These are phyloP conservation scores for Myotis myotis DNA, from an alignment of 2,797 vertebrate genomes.

Conservation along the genomic window DNA sequence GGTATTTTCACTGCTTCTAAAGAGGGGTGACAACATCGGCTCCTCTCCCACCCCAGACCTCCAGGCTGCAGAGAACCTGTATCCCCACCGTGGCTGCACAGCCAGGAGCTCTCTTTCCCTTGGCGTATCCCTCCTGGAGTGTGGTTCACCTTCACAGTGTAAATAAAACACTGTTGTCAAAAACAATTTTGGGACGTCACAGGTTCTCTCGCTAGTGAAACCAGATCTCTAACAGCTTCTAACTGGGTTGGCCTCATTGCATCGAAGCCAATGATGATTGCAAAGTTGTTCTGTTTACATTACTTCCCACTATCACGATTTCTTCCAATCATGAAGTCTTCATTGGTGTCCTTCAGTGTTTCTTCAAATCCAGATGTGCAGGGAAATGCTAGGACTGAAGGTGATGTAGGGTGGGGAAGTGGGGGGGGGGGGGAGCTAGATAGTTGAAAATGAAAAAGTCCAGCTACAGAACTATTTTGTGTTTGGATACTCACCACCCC, in stretches of 20 bases:
- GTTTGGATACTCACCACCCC: neutral
- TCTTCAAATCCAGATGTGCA: neutral
- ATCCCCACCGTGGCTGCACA: neutral
- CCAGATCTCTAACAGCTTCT: conserved; percentile 46
- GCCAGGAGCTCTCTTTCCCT: neutral
- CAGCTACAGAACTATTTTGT: neutral
- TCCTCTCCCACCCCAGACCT: neutral
- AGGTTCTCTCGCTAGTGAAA: conserved; percentile 50
- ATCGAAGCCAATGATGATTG: conserved; percentile 50
- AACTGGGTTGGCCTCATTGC: conserved; percentile 42
- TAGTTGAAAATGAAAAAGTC: neutral
- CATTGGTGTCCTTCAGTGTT: neutral
- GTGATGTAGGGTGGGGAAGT: neutral
- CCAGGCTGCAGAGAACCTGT: neutral
- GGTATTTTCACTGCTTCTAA: neutral
- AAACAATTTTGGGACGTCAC: conserved; percentile 43
- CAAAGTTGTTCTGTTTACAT: neutral
- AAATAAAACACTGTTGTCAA: neutral
- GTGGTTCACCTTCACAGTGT: neutral
- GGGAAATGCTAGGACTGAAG: neutral
- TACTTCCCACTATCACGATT: neutral
- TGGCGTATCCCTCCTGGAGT: neutral
- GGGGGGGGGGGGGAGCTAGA: neutral
- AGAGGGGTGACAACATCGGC: neutral
- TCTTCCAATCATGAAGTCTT: neutral